Base-by-base conservation (phyloP, 1,140 invertebrate species). In the Oppia nitens region DNA sequence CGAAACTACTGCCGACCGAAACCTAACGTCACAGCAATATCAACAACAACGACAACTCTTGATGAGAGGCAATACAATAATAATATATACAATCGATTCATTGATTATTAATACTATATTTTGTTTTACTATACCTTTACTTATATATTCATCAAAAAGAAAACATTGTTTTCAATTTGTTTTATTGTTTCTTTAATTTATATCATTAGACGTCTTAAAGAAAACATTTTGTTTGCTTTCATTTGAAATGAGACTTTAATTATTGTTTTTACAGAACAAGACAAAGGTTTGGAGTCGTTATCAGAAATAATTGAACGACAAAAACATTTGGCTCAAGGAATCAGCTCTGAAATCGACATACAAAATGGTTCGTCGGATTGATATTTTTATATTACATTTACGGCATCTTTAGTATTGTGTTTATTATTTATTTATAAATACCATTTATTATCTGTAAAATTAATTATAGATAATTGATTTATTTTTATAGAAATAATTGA, bases 261-360 rank as follows among this genome's bases (percentile, higher is more conserved):
- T n/a, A n/a, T n/a, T 40, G 25, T 50, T 60, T 59, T 21, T 65
- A n/a, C 47, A 74, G 73, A 71, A 53, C 73, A 74, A 66, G 73
- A 74, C 59, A 57, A 64, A 61, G 72, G 72, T n/a, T 61, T 74
- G 49, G 73, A 73, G 51, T 66, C 67, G 1, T 64, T 74, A 26
- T 68, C 67, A 27, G 57, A 67, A 60, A 70, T 74, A 21, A 68
- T 74, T 11, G 59, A 66, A 9, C 58, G 70, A 47, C 73, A 74
- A 61, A 74, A 74, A 59, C 63, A 69, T 59, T 72, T 74, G 69
- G 73, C 72, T n/a, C 48, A 70, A 29, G 71, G 72, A 56, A 73
- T 74, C 56, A 71, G 71, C 12, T 66, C 71, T 63, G 73, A 74
- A 65, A 67, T 74, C 6, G 71, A 72, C 55, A 29, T 63, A 23